phyloP scores from a whole-genome alignment of 2,888 invertebrate genomes.

The Nineta flava region DNA sequence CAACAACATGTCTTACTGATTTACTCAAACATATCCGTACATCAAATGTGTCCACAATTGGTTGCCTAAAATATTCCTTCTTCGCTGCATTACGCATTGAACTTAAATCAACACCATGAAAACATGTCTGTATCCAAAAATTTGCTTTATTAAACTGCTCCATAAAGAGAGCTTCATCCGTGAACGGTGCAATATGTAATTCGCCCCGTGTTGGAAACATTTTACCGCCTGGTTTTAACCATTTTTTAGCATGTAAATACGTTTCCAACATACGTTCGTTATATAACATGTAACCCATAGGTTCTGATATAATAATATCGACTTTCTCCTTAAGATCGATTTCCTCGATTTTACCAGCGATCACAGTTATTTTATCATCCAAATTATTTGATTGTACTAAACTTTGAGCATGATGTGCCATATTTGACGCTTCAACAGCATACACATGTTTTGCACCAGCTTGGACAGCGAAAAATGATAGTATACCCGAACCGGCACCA shows the following conservation, averaged over 20 bases:
- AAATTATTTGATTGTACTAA: conserved; percentile 82
- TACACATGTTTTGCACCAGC: conserved; percentile 94
- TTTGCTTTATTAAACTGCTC: conserved; percentile 98
- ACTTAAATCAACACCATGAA: conserved; percentile 93
- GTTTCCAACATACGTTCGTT: conserved; percentile 99
- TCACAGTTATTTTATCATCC: conserved; percentile 73
- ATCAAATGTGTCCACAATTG: conserved; percentile 97
- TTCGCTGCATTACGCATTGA: conserved; percentile 83
- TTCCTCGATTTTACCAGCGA: conserved; percentile 97
- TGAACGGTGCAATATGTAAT: conserved; percentile 93
- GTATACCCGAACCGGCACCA: conserved; percentile 95
- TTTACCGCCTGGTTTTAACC: conserved; percentile 81
- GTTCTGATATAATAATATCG: conserved; percentile 95
- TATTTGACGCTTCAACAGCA: conserved; percentile 98
- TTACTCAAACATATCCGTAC: conserved; percentile 92
- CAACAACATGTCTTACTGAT: conserved; percentile 82
- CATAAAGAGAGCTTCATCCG: conserved; percentile 93
- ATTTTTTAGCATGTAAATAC: conserved; percentile 95
- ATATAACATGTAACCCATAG: conserved; percentile 99
- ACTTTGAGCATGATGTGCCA: conserved; percentile 91
- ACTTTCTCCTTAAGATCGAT: conserved; percentile 89
- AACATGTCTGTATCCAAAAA: conserved; percentile 97
- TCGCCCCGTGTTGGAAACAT: conserved; percentile 98
- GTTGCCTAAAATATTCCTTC: conserved; percentile 95
- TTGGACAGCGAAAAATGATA: conserved; percentile 96